phyloP scores from a whole-genome alignment of 2,113 vertebrate genomes.

The Hepsetus odoe region DNA sequence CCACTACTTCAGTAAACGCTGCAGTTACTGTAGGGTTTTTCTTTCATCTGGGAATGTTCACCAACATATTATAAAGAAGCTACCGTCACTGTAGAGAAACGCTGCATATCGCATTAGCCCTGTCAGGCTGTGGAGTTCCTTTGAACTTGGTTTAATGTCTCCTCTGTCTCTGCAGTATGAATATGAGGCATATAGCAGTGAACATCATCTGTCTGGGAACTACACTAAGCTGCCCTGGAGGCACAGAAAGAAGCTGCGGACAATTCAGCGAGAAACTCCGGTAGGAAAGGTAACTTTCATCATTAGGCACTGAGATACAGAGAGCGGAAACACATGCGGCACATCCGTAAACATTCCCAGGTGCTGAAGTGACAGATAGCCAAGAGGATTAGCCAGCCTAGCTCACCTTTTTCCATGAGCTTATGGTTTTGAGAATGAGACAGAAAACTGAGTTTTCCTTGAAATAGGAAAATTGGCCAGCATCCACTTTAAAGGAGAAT shows the following conservation, averaged over 20 bases:
- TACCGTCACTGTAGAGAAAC: slow-evolving; percentile 38
- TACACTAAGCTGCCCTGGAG: slow-evolving; percentile 38
- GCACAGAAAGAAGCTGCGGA: slow-evolving; percentile 15
- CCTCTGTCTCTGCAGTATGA: slow-evolving; percentile 45
- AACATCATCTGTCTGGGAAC: slow-evolving; percentile 40
- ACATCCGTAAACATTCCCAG: slow-evolving; percentile 29
- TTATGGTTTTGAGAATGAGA: background rate
- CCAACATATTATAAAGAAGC: background rate
- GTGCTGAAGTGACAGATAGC: slow-evolving; percentile 21
- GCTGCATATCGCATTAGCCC: slow-evolving; percentile 62
- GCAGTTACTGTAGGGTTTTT: too few species aligned
- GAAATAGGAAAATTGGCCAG: background rate
- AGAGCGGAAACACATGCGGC: background rate
- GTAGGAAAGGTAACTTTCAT: background rate
- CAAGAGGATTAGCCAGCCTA: background rate
- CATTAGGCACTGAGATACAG: background rate
- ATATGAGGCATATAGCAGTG: slow-evolving; percentile 49
- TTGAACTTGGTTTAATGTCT: slow-evolving; percentile 61
- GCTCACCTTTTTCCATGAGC: slow-evolving; percentile 13
- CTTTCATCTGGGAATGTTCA: background rate
- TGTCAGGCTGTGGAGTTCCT: slow-evolving; percentile 56
- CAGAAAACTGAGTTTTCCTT: background rate
- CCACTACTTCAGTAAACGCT: too few species aligned
- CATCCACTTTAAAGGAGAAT: too few species aligned
- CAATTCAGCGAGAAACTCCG: background rate